These are phyloP conservation scores for Sminthurides aquaticus DNA, from an alignment of 2,888 invertebrate genomes.

Conservation along the genomic window DNA sequence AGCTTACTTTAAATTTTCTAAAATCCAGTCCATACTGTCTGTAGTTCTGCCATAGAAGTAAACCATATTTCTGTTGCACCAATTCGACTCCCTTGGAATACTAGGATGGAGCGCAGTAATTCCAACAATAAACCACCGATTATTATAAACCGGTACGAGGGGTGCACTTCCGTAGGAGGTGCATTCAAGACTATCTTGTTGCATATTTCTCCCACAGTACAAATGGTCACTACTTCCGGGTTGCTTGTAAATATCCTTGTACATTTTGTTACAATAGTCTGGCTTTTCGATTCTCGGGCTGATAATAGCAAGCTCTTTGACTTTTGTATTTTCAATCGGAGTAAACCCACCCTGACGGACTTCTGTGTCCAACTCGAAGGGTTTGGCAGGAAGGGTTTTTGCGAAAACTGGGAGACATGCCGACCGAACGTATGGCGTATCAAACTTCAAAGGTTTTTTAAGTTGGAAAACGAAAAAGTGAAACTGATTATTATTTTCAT, in stretches of 20 bases:
- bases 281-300: background rate
- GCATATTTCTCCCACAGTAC: slow-evolving; percentile 9
- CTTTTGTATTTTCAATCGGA: background rate
- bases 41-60: slow-evolving; percentile 10
- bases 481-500: slow-evolving; percentile 21
- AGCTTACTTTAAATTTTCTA: slow-evolving; percentile 16
- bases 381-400: slow-evolving; percentile 7
- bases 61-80: slow-evolving; percentile 15
- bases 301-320: background rate
- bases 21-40: slow-evolving; percentile 9
- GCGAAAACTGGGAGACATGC: slow-evolving; percentile 23
- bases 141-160: slow-evolving; percentile 4
- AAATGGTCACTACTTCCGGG: slow-evolving; percentile 7
- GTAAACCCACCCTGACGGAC: slow-evolving; percentile 21
- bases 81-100: background rate
- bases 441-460: slow-evolving; percentile 16
- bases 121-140: slow-evolving; percentile 17
- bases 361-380: slow-evolving; percentile 8
- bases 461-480: slow-evolving; percentile 23
- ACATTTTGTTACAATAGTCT: slow-evolving; percentile 10
- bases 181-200: background rate
- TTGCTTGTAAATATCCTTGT: slow-evolving; percentile 14
- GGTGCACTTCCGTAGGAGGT: slow-evolving; percentile 9
- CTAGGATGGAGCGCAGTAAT: slow-evolving; percentile 10
- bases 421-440: slow-evolving; percentile 16